Percentiles rank a stretch among this genome's conserved stretches.
Evolutionary conservation across 2,888 invertebrate species (phyloP).

Genomic region (Brachyptera putata): DNA sequence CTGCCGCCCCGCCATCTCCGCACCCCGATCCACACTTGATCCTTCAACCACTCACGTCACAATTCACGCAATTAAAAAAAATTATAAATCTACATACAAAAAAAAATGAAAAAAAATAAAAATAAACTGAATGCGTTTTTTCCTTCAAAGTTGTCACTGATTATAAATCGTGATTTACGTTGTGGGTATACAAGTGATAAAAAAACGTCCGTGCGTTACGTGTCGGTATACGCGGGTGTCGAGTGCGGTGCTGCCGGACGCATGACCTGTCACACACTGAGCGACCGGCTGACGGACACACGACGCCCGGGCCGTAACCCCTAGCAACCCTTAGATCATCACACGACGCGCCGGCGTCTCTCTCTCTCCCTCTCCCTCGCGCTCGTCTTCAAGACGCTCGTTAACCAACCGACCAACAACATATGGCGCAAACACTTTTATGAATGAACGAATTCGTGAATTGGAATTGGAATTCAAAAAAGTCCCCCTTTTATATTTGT

Average conservation of each 20-base stretch:
- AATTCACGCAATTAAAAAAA: too few relatives aligned
- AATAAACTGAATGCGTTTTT: too few relatives aligned
- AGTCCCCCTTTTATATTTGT: too few relatives aligned
- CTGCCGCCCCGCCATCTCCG: slow-evolving; percentile 20
- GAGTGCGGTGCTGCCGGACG: not conserved
- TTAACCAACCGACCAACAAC: not conserved
- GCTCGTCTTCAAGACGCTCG: not conserved
- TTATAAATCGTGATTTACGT: too few relatives aligned
- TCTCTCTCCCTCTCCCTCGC: slow-evolving; percentile 13
- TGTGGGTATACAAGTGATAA: too few relatives aligned
- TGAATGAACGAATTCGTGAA: not conserved
- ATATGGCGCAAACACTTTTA: not conserved
- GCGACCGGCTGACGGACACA: not conserved
- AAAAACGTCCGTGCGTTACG: too few relatives aligned
- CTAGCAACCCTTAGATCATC: too few relatives aligned
- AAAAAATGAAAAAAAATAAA: too few relatives aligned
- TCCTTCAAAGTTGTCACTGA: too few relatives aligned
- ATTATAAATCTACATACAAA: too few relatives aligned
- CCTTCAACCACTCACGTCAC: not conserved
- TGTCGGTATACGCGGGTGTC: too few relatives aligned
- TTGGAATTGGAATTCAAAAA: not conserved
- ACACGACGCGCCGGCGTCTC: not conserved
- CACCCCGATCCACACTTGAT: not conserved
- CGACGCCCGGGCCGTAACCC: slow-evolving; percentile 23
- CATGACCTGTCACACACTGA: not conserved